A percentile compares a stretch with the other conserved stretches of the same genome.
phyloP scores from a whole-genome alignment of 1,140 invertebrate genomes.

The Zaprionus taronus region DNA sequence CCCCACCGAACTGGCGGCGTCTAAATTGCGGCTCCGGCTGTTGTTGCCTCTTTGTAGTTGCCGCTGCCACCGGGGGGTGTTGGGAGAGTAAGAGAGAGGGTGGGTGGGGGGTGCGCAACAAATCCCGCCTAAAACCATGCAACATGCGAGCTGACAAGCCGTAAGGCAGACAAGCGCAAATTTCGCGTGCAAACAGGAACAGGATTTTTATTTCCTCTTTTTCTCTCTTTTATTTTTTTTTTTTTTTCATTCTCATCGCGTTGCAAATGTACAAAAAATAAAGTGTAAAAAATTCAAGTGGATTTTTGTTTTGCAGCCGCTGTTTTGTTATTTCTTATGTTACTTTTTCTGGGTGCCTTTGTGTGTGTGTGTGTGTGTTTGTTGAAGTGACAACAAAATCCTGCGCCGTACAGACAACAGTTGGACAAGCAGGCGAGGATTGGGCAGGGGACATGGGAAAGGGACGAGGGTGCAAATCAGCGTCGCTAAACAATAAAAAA shows the following conservation, averaged over 20 bases:
- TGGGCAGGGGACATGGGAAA: background rate
- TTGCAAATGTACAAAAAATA: conserved; percentile 77
- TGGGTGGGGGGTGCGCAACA: conserved; percentile 44
- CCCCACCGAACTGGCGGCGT: conserved; percentile 29
- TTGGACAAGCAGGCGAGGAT: conserved; percentile 40
- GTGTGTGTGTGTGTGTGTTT: conserved; percentile 49
- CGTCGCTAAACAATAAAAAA: conserved; percentile 81
- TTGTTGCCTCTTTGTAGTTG: conserved; percentile 71
- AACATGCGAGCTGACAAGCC: conserved; percentile 82
- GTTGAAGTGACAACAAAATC: conserved; percentile 83
- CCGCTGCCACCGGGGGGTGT: conserved; percentile 18
- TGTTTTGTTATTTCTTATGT: conserved; percentile 62
- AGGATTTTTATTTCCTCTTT: conserved; percentile 39
- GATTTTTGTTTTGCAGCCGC: conserved; percentile 68
- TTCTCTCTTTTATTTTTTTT: conserved; percentile 12
- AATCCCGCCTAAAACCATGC: conserved; percentile 81
- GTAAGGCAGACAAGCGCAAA: conserved; percentile 82
- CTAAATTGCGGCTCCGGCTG: conserved; percentile 71
- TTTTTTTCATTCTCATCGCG: conserved; percentile 26
- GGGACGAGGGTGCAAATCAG: conserved; percentile 61
- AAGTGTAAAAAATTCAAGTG: conserved; percentile 83
- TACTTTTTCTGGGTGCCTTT: conserved; percentile 40
- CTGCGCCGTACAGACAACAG: conserved; percentile 53
- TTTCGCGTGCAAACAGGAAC: conserved; percentile 78
- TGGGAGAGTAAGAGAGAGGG: background rate